Evolutionary conservation across 2,888 invertebrate species (phyloP).

Genomic region (Catocala fraxini): DNA sequence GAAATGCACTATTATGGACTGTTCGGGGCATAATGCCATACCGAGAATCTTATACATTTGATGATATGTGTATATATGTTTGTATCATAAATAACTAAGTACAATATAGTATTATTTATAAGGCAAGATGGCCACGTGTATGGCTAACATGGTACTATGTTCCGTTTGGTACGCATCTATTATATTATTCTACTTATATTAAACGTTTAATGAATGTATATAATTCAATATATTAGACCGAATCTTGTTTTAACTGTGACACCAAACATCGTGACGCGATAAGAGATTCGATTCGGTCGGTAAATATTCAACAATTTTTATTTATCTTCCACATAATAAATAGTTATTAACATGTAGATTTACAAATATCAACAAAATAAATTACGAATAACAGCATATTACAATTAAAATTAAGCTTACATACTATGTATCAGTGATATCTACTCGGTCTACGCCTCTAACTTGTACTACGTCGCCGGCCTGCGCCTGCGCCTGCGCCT

Average conservation of each 20-base stretch:
- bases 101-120: constrained; percentile 50
- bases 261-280: constrained; percentile 52
- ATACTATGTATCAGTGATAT: constrained; percentile 71
- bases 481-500: constrained; percentile 12
- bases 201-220: constrained; percentile 72
- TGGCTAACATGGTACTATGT: constrained; percentile 77
- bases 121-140: constrained; percentile 85
- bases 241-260: constrained; percentile 65
- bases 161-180: constrained; percentile 72
- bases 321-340: constrained; percentile 83
- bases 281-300: constrained; percentile 73
- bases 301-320: constrained; percentile 85
- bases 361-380: constrained; percentile 88
- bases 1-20: constrained; percentile 85
- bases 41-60: constrained; percentile 58
- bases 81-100: constrained; percentile 61
- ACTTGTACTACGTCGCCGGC: constrained; percentile 83
- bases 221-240: constrained; percentile 81
- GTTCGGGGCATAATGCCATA: constrained; percentile 61
- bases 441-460: constrained; percentile 76
- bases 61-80: constrained; percentile 71
- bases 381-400: constrained; percentile 87
- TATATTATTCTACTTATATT: constrained; percentile 75
- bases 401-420: constrained; percentile 80
- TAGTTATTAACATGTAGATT: constrained; percentile 87